Conservation (phyloP, 2,888 invertebrate genomes). For the Nemapogon koenigi region DNA sequence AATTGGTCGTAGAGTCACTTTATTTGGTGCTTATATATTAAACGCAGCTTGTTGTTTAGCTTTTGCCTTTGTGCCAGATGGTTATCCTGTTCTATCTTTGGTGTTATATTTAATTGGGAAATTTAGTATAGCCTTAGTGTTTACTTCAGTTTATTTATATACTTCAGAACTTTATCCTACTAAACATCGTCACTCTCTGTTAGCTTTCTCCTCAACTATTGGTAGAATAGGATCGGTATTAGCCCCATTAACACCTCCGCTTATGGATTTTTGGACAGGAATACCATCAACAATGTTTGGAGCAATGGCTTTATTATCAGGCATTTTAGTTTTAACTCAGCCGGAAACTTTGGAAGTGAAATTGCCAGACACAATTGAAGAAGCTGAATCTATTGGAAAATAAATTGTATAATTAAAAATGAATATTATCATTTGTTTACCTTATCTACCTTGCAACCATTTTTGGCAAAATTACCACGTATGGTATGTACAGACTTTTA, state of each 20-base stretch:
- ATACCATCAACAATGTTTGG: constrained; percentile 51
- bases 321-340: constrained; percentile 40
- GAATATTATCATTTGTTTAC: too few relatives aligned
- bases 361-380: constrained; percentile 53
- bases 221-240: constrained; percentile 74
- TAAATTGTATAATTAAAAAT: too few relatives aligned
- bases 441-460: too few relatives aligned
- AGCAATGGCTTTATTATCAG: constrained; percentile 36
- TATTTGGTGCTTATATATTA: constrained; percentile 39
- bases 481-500: too few relatives aligned
- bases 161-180: constrained; percentile 79
- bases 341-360: constrained; percentile 46
- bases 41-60: constrained; percentile 59
- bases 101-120: constrained; percentile 67
- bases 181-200: constrained; percentile 69
- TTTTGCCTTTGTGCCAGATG: constrained; percentile 53
- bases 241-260: constrained; percentile 71
- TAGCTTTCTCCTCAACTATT: constrained; percentile 74
- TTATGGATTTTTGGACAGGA: constrained; percentile 57
- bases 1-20: constrained; percentile 57
- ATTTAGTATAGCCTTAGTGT: constrained; percentile 69
- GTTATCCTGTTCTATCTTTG: constrained; percentile 32
- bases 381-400: constrained; percentile 41
- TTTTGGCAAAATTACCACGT: too few relatives aligned
- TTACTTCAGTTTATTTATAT: constrained; percentile 70